A percentile compares a stretch with the other conserved stretches of the same genome.
phyloP scores from a whole-genome alignment of 2,888 invertebrate species.

The Dolomedes plantarius region DNA sequence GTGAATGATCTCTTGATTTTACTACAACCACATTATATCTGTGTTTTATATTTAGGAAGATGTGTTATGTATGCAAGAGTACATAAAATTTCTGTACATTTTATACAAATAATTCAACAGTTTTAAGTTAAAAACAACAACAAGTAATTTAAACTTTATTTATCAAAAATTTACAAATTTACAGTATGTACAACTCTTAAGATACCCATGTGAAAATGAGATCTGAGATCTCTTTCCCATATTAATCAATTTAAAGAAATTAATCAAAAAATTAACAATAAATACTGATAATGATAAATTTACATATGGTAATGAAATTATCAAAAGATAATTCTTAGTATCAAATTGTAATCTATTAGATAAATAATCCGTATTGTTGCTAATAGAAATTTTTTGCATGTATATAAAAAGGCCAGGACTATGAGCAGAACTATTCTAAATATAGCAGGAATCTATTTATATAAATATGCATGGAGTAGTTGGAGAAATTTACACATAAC shows the following conservation, averaged over 20 bases:
- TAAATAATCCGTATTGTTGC: neutral
- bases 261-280: neutral
- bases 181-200: neutral
- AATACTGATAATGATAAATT: neutral
- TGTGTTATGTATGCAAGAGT: too few species aligned
- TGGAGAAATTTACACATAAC: neutral
- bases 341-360: neutral
- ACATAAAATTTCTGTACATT: too few species aligned
- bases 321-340: neutral
- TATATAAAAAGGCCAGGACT: neutral
- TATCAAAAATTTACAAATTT: neutral
- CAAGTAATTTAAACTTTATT: conserved; percentile 19
- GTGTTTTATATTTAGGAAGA: too few species aligned
- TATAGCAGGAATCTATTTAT: neutral
- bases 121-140: conserved; percentile 15
- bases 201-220: neutral
- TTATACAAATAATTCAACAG: neutral
- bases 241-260: neutral
- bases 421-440: neutral
- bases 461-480: neutral
- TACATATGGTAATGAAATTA: neutral
- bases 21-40: too few species aligned
- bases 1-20: too few species aligned
- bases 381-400: neutral
- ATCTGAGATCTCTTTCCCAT: neutral